phyloP scores from a whole-genome alignment of 2,797 vertebrate genomes.

The Chelidonichthys spinosus region DNA sequence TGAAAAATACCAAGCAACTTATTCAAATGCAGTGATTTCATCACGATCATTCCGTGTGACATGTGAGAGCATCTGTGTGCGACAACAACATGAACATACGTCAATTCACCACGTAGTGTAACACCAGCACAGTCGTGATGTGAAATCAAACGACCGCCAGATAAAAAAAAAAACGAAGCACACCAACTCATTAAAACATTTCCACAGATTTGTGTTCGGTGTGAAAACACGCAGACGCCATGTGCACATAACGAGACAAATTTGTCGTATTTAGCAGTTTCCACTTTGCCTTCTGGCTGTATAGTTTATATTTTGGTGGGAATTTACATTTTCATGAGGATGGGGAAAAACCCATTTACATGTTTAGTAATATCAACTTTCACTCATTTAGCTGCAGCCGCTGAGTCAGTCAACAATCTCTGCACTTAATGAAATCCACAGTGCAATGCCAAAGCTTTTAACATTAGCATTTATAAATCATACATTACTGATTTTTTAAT shows the following conservation, averaged over 20 bases:
- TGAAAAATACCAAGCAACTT: conserved; percentile 9
- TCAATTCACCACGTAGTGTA: background rate
- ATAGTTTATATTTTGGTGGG: conserved; percentile 49
- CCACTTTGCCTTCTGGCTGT: conserved; percentile 57
- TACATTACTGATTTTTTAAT: background rate
- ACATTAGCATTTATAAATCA: conserved; percentile 16
- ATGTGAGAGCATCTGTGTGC: conserved; percentile 36
- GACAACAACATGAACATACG: conserved; percentile 32
- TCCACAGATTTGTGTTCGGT: conserved; percentile 5
- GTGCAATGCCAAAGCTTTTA: conserved; percentile 1
- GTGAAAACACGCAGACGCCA: background rate
- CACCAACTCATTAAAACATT: background rate
- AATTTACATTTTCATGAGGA: conserved; percentile 71
- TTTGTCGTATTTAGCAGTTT: conserved; percentile 47
- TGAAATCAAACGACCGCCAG: conserved; percentile 12
- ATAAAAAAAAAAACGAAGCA: background rate
- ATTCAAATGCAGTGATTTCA: conserved; percentile 32
- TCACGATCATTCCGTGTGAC: conserved; percentile 34
- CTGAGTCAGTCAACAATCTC: conserved; percentile 43
- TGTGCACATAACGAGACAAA: conserved; percentile 37
- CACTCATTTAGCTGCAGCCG: conserved; percentile 43
- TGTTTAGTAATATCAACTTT: conserved; percentile 62
- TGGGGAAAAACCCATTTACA: conserved; percentile 62
- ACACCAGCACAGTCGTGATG: conserved; percentile 3
- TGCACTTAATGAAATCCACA: conserved; percentile 1